Evolutionary conservation across 2,113 vertebrate species (phyloP), one percentile per base, ranked within the genome.

Genomic region (Percopsis transmontana): DNA sequence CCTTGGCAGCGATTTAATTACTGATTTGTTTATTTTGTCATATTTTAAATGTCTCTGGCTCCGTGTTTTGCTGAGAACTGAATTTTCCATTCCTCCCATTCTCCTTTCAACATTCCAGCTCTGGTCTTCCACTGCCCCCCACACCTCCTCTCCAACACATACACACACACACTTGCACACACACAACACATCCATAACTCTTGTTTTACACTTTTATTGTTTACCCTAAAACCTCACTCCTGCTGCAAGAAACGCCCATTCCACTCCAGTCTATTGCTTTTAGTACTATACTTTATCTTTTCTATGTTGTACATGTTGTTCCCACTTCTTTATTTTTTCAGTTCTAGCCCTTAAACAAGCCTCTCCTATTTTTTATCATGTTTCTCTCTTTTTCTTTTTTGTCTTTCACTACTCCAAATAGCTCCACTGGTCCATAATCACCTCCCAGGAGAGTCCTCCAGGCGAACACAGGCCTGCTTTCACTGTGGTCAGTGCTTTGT

Each of bases 21-120:
- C 80, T 84, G 82, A 69, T 87, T 88, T 89, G 76, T 88, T 88
- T 88, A 76, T 72, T 85, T 87, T 85, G 71, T 83, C 77, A 61
- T 80, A 75, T 87, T 81, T 72, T 76, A 79, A 86, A 82, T 75
- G 61, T 78, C 79, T 62, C 68, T 79, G 62, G 76, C 78, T 74
- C 67, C 0, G 13, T 33, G 54, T 84, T 85, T 60, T 68, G 84
- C 85, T 80, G 81, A 89, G 78, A 82, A 67, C 54, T 41, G 71
- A 77, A 38, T 61, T 83, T 80, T 79, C 70, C 56, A 61, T 72
- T 77, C 77, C 70, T 80, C 70, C 65, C 72, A 66, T 79, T 79
- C 84, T 81, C 71, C 85, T 79, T 70, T 41, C 63, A 77, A 59
- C 79, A 88, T 87, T 87, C 83, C 85, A 68, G 57, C 33, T 10